Evolutionary conservation across 2,113 vertebrate species (phyloP), one percentile per base, ranked within the genome.

Genomic region (Sorex fumeus): DNA sequence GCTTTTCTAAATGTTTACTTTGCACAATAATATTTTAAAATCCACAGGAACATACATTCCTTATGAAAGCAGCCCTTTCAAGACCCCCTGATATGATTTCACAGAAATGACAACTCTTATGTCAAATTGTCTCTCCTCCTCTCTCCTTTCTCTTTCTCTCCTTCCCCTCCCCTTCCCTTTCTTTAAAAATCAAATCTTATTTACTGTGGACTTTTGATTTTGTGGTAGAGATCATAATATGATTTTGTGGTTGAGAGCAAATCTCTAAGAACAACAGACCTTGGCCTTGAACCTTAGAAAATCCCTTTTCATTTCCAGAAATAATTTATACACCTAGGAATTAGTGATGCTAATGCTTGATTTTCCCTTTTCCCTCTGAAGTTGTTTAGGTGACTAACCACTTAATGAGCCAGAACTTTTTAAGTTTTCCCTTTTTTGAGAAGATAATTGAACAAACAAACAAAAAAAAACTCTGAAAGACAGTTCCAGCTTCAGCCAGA

Each of bases 1-100:
- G 23, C 36, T 25, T 88, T 88, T 75, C 57, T 66, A 76, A 66
- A 43, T 53, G 50, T 81, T 94, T 90, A 75, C 45, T 82, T 92
- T 88, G 30, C 81, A 93, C 84, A 74, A 34, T 76, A 62, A 74
- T 95, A 27, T 85, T 90, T 72, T 67, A 91, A 94, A 90, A 45
- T 53, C 8, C 67, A 21, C 16, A 77, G 84, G 64, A 82, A 62
- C 88, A 11, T 32, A 13, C 25, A 70, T 1, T 75, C 40, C 7
- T 40, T 40, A 40, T 40, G 40, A 40, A 40, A 40, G 40, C 40
- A 40, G 40, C 7, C 40, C 40, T 40, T 40, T 40, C 40, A 40
- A 40, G 40, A 40, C 40, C 40, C 40, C 40, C 7, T 40, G 40
- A 40, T 40, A 40, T 7, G 7, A 40, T 40, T 40, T 40, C 40